These are phyloP conservation scores for Hymenopus coronatus DNA, from an alignment of 2,888 invertebrate species.

Conservation along the genomic window DNA sequence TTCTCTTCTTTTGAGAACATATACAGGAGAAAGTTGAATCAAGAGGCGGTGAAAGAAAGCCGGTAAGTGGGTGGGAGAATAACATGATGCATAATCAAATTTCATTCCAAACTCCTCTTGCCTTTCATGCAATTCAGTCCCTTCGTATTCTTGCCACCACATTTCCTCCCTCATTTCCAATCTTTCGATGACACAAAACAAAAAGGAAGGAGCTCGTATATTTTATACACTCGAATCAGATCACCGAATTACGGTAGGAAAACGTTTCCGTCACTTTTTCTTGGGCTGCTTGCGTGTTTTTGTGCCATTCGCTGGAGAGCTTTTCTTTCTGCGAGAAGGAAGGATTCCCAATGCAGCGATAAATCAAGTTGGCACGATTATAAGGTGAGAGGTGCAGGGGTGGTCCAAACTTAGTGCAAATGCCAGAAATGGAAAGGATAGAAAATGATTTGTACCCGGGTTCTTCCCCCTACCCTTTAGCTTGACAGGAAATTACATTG, in stretches of 20 bases:
- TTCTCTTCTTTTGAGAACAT: background rate
- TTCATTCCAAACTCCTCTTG: background rate
- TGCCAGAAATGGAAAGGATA: background rate
- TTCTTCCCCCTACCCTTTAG: background rate
- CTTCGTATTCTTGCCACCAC: background rate
- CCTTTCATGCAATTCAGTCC: background rate
- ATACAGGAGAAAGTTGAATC: background rate
- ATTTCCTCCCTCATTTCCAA: background rate
- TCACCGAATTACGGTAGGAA: background rate
- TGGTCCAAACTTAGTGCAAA: background rate
- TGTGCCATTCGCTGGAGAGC: background rate
- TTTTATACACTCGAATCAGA: background rate
- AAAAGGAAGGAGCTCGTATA: background rate
- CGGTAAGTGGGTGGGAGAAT: background rate
- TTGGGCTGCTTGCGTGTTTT: background rate
- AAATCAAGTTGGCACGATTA: constrained; percentile 1
- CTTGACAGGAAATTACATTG: constrained; percentile 4
- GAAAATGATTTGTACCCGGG: constrained; percentile 5
- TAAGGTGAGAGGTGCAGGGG: constrained; percentile 1
- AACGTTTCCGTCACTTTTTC: background rate
- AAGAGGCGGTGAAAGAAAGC: background rate
- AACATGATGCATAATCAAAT: background rate
- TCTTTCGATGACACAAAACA: background rate
- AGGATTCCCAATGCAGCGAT: background rate
- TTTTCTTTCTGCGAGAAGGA: background rate